These are phyloP conservation scores for Halictus ligatus DNA, from an alignment of 2,888 invertebrate species.

Conservation along the genomic window DNA sequence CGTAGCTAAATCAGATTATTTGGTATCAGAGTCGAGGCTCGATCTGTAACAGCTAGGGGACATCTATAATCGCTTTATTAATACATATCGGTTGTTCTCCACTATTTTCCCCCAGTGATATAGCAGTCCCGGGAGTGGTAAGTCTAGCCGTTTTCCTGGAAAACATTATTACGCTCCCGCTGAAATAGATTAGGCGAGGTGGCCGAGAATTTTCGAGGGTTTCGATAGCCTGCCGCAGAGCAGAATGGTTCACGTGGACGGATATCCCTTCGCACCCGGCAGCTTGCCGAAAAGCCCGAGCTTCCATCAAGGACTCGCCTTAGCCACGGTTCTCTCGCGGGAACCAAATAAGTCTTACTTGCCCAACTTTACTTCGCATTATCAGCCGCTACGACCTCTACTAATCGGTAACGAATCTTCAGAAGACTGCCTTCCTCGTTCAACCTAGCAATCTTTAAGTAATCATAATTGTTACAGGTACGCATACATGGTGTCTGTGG, in stretches of 20 bases:
- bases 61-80: not conserved
- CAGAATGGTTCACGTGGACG: constrained; percentile 82
- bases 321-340: constrained; percentile 87
- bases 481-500: constrained; percentile 1
- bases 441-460: not conserved
- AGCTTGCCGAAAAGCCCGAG: constrained; percentile 95
- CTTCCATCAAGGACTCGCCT: constrained; percentile 94
- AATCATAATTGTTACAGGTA: constrained; percentile 7
- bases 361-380: constrained; percentile 77
- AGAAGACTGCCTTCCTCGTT: not conserved
- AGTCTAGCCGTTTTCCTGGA: not conserved
- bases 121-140: not conserved
- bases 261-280: constrained; percentile 79
- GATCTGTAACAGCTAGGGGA: not conserved
- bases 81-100: not conserved
- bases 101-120: not conserved
- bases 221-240: not conserved
- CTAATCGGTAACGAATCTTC: constrained; percentile 78
- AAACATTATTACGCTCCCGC: constrained; percentile 2
- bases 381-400: constrained; percentile 80
- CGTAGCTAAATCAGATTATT: not conserved
- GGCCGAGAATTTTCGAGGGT: constrained; percentile 9
- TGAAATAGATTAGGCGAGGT: constrained; percentile 13
- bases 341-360: constrained; percentile 75
- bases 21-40: not conserved